These are phyloP conservation scores for Zophobas atratus DNA, from an alignment of 1,140 invertebrate species.

Conservation along the genomic window DNA sequence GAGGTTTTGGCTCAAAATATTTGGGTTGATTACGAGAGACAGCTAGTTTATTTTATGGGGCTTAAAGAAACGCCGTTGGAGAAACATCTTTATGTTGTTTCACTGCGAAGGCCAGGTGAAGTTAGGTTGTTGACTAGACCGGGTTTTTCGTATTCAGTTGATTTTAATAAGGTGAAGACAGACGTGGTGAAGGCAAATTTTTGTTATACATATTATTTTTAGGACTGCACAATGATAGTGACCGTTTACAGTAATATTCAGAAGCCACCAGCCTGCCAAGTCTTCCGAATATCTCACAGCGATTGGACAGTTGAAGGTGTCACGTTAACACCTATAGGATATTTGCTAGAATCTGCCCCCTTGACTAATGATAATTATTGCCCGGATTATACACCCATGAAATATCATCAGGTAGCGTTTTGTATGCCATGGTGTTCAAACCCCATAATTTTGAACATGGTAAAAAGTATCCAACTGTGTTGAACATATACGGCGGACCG, in stretches of 20 bases:
- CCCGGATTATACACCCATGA: slow-evolving; percentile 83
- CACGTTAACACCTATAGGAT: slow-evolving; percentile 78
- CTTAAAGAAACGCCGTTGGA: slow-evolving; percentile 86
- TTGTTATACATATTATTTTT: slow-evolving; percentile 53
- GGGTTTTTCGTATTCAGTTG: slow-evolving; percentile 84
- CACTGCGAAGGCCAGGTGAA: slow-evolving; percentile 77
- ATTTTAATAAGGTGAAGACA: slow-evolving; percentile 80
- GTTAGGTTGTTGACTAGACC: slow-evolving; percentile 80
- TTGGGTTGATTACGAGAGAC: slow-evolving; percentile 82
- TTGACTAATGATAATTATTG: slow-evolving; percentile 75
- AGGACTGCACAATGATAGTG: slow-evolving; percentile 89
- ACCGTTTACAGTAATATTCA: slow-evolving; percentile 92
- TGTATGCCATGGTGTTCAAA: slow-evolving; percentile 95
- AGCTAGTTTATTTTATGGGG: slow-evolving; percentile 87
- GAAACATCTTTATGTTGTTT: slow-evolving; percentile 88
- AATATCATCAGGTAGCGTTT: slow-evolving; percentile 80
- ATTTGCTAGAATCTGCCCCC: slow-evolving; percentile 75
- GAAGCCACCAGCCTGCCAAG: slow-evolving; percentile 84
- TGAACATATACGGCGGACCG: slow-evolving; percentile 98
- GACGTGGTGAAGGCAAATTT: background rate
- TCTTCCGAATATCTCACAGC: slow-evolving; percentile 80
- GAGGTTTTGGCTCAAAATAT: slow-evolving; percentile 84
- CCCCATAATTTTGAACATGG: slow-evolving; percentile 84
- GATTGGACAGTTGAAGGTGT: slow-evolving; percentile 79
- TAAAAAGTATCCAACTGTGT: slow-evolving; percentile 91